Conservation (phyloP, 2,113 vertebrate species). For the Neogobius melanostomus region DNA sequence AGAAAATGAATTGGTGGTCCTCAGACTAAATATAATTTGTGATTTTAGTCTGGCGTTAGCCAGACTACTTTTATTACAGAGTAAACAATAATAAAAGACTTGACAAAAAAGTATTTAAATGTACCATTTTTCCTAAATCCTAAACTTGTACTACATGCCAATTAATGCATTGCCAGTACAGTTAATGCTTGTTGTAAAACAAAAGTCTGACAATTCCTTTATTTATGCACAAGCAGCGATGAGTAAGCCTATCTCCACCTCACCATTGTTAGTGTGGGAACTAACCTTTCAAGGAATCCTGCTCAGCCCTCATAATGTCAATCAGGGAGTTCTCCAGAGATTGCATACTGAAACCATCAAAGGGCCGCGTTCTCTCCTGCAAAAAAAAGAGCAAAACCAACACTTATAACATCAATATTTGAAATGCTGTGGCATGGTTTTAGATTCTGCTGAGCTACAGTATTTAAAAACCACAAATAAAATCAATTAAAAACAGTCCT, state of each 20-base stretch:
- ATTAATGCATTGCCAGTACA: not conserved
- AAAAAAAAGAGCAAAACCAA: conserved; percentile 64
- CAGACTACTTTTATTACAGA: not conserved
- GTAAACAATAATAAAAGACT: not conserved
- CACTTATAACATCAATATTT: conserved; percentile 42
- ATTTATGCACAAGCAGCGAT: conserved; percentile 13
- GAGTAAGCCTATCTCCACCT: conserved; percentile 21
- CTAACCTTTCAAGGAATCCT: conserved; percentile 99
- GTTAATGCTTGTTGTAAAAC: conserved; percentile 18
- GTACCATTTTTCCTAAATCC: not conserved
- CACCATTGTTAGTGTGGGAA: conserved; percentile 50
- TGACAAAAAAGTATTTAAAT: not conserved
- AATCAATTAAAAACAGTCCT: not conserved
- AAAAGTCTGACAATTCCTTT: not conserved
- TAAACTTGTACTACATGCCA: not conserved
- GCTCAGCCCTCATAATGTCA: conserved; percentile 99
- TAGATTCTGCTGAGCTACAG: conserved; percentile 16
- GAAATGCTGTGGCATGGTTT: conserved; percentile 19
- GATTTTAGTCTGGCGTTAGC: too few relatives aligned
- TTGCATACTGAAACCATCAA: conserved; percentile 93
- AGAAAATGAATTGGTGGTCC: too few relatives aligned
- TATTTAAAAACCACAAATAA: conserved; percentile 16
- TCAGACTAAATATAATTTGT: too few relatives aligned
- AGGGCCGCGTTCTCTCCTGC: conserved; percentile 94
- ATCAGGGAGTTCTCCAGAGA: conserved; percentile 98